These are phyloP conservation scores for Oreohelix idahoensis DNA, from an alignment of 1,140 invertebrate genomes.

Conservation along the genomic window DNA sequence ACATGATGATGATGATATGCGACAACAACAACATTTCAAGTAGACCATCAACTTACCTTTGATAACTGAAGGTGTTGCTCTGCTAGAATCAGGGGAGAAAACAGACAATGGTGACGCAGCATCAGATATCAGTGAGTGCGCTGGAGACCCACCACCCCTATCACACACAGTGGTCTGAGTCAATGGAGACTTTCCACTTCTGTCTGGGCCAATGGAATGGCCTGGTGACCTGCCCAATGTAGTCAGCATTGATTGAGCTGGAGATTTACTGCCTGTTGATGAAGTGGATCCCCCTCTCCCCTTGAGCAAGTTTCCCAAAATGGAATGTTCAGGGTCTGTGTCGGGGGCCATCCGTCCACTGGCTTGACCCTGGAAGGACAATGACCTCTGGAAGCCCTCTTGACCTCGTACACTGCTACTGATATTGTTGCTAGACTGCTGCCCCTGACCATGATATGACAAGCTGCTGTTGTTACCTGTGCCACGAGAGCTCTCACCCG, in stretches of 20 bases:
- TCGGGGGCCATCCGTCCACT: not conserved
- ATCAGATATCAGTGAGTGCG: conserved; percentile 30
- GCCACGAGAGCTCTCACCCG: not conserved
- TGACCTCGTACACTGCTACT: conserved; percentile 9
- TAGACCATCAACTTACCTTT: conserved; percentile 24
- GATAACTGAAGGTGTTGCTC: conserved; percentile 10
- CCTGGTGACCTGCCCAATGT: not conserved
- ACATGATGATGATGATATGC: no score
- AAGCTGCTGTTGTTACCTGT: not conserved
- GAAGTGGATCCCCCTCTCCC: conserved; percentile 32
- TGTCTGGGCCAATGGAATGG: not conserved
- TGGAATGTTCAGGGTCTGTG: conserved; percentile 37
- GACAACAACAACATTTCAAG: no score
- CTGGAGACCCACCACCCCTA: conserved; percentile 32
- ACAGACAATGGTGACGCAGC: conserved; percentile 18
- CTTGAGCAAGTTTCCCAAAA: conserved; percentile 40
- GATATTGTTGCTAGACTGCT: not conserved
- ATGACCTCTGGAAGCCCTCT: conserved; percentile 16
- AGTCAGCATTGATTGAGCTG: not conserved
- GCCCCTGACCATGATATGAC: not conserved
- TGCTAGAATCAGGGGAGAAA: conserved; percentile 28
- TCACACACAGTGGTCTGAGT: not conserved
- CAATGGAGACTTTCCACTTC: conserved; percentile 10
- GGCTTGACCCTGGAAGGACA: not conserved
- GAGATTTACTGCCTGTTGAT: conserved; percentile 28